Evolutionary conservation across 2,113 vertebrate genomes (phyloP).

Genomic region (Gasterosteus nipponicus): DNA sequence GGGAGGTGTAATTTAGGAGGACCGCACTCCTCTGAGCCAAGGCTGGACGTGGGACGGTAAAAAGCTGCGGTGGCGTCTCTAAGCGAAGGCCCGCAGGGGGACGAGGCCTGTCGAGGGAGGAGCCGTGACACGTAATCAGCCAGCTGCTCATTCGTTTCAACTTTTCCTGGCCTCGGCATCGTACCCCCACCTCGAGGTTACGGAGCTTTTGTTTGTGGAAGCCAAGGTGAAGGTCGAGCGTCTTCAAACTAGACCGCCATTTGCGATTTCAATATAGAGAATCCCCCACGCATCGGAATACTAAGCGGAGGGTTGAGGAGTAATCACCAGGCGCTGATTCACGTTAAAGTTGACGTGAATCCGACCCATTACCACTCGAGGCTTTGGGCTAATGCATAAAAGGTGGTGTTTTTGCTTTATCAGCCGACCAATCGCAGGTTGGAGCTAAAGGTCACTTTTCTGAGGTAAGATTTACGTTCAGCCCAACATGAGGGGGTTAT

Average conservation of each 20-base stretch:
- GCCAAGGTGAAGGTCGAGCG: conserved; percentile 38
- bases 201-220: conserved; percentile 59
- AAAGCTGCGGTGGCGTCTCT: conserved; percentile 52
- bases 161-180: conserved; percentile 63
- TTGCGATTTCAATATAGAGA: conserved; percentile 25
- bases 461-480: conserved; percentile 53
- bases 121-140: conserved; percentile 69
- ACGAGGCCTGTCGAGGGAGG: conserved; percentile 55
- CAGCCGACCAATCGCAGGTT: conserved; percentile 36
- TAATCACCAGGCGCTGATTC: conserved; percentile 40
- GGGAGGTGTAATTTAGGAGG: conserved; percentile 16
- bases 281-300: conserved; percentile 22
- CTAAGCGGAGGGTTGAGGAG: conserved; percentile 17
- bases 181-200: conserved; percentile 40
- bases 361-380: background rate
- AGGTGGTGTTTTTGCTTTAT: conserved; percentile 26
- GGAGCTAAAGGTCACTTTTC: conserved; percentile 39
- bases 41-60: conserved; percentile 31
- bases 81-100: conserved; percentile 53
- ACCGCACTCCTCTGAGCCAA: conserved; percentile 40
- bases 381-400: background rate
- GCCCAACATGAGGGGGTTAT: conserved; percentile 41
- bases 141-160: conserved; percentile 66
- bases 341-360: conserved; percentile 30
- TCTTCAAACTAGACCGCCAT: conserved; percentile 64